Conservation (phyloP, 2,888 invertebrate genomes). For the Podotricha telesiphe region DNA sequence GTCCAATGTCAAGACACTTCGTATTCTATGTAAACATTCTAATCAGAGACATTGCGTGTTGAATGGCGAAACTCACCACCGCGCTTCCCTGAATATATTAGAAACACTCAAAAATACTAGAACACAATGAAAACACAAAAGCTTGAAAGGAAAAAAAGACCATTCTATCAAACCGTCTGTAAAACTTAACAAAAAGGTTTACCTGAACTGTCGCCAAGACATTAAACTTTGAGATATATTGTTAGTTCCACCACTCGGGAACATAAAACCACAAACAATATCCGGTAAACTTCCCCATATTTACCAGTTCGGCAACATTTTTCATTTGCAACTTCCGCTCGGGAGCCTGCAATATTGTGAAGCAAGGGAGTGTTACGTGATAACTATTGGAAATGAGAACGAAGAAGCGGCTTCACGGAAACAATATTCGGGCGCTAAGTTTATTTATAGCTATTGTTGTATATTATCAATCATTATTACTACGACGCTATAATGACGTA, state of each 20-base stretch:
- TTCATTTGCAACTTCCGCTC: constrained; percentile 61
- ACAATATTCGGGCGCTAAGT: constrained; percentile 18
- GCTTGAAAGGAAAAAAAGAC: neutral
- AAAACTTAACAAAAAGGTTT: constrained; percentile 14
- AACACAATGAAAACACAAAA: neutral
- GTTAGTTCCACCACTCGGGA: constrained; percentile 40
- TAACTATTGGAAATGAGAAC: constrained; percentile 46
- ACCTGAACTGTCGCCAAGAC: constrained; percentile 28
- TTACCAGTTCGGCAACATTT: constrained; percentile 57
- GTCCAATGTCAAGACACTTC: too few relatives aligned
- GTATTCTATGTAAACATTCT: too few relatives aligned
- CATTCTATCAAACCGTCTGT: constrained; percentile 3
- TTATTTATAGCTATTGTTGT: constrained; percentile 17
- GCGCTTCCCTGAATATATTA: too few relatives aligned
- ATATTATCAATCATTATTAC: constrained; percentile 12
- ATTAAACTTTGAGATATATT: constrained; percentile 35
- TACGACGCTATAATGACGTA: neutral
- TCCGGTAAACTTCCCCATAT: constrained; percentile 54
- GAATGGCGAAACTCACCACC: too few relatives aligned
- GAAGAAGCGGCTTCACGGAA: constrained; percentile 8
- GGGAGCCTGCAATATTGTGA: constrained; percentile 55
- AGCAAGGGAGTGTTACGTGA: constrained; percentile 54
- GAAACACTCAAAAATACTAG: neutral
- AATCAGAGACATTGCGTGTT: too few relatives aligned
- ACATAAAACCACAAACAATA: constrained; percentile 59